Evolutionary conservation across 1,140 invertebrate genomes (phyloP), one percentile per base, ranked within the genome.

Genomic region (Zeugodacus cucurbitae): DNA sequence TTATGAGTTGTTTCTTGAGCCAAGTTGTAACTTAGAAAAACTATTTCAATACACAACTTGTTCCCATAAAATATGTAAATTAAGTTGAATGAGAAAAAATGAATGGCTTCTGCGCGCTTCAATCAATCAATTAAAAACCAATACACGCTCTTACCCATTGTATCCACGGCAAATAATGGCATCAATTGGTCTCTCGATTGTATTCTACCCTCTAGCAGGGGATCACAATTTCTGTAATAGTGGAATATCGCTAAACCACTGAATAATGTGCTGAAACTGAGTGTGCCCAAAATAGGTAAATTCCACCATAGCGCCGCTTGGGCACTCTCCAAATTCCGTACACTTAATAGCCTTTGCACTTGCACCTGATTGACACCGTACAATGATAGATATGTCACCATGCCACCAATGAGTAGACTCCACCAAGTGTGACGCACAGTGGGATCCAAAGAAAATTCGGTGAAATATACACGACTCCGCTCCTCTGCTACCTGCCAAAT

Each of bases 321-420:
- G 0, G 97, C 96, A 22, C 95, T 94, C 88, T 95, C 95, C 10
- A 97, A 90, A 90, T 96, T 95, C 91, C 94, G 96, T 1, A 98
- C 95, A 48, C 97, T 97, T 17, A 98, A 93, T 17, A 98, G 95
- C 54, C 98, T 93, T 93, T 99, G 98, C 1, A 99, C 96, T 95
- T 98, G 97, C 0, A 93, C 93, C 93, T 98, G 98, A 93, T 98
- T 98, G 0, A 97, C 96, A 1, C 95, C 98, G 91, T 97, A 97
- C 0, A 98, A 91, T 0, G 96, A 95, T 1, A 97, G 91, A 93
- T 96, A 97, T 0, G 96, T 96, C 90, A 97, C 96, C 70, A 95
- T 95, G 2, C 97, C 96, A 1, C 97, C 97, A 86, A 97, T 94
- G 0, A 95, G 90, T 10, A 98, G 92, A 14, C 95, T 94, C 96